Evolutionary conservation across 2,113 vertebrate species (phyloP).

Genomic region (Scortum barcoo): DNA sequence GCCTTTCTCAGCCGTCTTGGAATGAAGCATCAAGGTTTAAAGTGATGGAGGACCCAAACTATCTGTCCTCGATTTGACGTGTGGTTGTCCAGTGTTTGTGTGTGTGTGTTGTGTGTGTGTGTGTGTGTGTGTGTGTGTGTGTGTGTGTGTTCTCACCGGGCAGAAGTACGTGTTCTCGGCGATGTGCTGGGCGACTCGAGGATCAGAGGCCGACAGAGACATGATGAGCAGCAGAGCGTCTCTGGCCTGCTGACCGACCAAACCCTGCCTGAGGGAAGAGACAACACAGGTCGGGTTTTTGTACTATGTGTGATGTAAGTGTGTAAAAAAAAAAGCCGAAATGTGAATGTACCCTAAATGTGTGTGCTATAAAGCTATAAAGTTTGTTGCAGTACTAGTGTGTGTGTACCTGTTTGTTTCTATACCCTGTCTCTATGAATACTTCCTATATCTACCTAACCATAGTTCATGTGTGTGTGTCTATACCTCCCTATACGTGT

Average conservation of each 20-base stretch:
- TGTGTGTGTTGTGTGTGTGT: background rate
- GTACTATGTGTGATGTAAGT: too few relatives aligned
- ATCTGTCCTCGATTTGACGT: background rate
- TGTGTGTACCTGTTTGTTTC: too few relatives aligned
- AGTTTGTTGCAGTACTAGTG: too few relatives aligned
- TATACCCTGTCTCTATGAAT: too few relatives aligned
- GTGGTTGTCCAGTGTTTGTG: too few relatives aligned
- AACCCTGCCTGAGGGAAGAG: conserved; percentile 86
- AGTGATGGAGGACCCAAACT: background rate
- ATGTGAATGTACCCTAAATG: background rate
- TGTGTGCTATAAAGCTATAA: background rate
- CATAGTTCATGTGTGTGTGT: background rate
- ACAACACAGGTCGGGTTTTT: too few relatives aligned
- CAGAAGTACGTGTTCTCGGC: conserved; percentile 96
- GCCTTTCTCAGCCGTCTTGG: background rate
- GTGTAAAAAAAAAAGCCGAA: too few relatives aligned
- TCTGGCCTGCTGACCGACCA: conserved; percentile 91
- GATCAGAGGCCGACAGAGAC: conserved; percentile 92
- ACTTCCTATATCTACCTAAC: too few relatives aligned
- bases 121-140: conserved; percentile 6
- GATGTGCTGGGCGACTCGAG: conserved; percentile 90
- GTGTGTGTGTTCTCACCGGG: conserved; percentile 87
- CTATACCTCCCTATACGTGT: background rate
- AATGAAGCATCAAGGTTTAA: conserved; percentile 18
- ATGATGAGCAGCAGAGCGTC: conserved; percentile 95